Conservation (phyloP, 2,113 vertebrate species). For the Ciconia boyciana region DNA sequence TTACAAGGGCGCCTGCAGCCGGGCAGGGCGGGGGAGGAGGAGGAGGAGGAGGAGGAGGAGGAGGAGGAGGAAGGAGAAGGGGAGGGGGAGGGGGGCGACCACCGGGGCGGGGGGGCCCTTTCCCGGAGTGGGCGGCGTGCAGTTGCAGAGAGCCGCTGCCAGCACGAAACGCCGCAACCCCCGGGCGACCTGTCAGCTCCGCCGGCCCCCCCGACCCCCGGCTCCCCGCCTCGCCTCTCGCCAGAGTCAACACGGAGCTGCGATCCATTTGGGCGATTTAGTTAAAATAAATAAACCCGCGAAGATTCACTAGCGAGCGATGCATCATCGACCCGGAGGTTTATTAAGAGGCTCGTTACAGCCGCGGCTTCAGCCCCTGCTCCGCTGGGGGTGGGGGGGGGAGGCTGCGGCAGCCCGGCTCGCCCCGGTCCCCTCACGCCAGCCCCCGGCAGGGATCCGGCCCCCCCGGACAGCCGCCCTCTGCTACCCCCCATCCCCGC, state of each 20-base stretch:
- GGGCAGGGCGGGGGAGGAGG: too few species aligned
- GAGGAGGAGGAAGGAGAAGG: neutral
- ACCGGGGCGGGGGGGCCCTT: too few species aligned
- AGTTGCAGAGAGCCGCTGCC: neutral
- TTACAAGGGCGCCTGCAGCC: neutral
- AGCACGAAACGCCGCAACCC: neutral
- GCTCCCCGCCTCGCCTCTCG: neutral
- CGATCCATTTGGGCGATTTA: constrained; percentile 24
- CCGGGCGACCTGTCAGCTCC: neutral
- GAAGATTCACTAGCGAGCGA: constrained; percentile 7
- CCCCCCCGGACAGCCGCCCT: neutral
- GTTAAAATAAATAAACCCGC: constrained; percentile 36
- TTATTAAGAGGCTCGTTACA: constrained; percentile 22
- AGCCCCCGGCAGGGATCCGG: neutral
- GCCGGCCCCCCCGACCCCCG: neutral
- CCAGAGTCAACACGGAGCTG: constrained; percentile 21
- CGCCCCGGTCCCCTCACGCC: neutral
- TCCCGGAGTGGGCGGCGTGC: neutral
- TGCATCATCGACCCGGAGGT: constrained; percentile 25
- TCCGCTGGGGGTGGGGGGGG: neutral
- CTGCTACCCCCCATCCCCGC: neutral
- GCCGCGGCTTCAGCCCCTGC: neutral
- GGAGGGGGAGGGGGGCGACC: neutral
- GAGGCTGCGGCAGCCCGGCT: neutral
- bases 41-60: neutral